Evolutionary conservation across 2,888 invertebrate genomes (phyloP), one percentile per base, ranked within the genome.

Genomic region (Meloe dianella): DNA sequence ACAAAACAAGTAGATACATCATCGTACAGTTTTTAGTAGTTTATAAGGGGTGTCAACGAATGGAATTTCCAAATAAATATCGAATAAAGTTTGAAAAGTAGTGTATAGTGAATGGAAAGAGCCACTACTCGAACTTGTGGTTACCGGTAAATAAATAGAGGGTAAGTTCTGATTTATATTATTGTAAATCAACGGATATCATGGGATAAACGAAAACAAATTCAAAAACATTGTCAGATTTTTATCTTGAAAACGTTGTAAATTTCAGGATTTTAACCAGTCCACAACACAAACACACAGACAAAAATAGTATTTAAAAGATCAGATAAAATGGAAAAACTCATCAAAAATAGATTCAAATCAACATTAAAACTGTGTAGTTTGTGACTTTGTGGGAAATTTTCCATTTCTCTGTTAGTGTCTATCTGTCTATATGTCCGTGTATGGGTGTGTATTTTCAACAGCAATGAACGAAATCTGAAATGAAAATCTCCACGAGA

Each of bases 271-370:
- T 78, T 77, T 76, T 76, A 71, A 80, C 79, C 79, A 78, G 75
- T 73, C 63, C 17, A 12, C n/a, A 38, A 20, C 59, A 62, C 35
- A 62, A 59, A 63, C 29, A 57, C 68, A 63, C 60, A 54, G n/a
- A n/a, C n/a, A n/a, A 35, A 27, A 29, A 41, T 27, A 9, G 8
- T 29, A 24, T 57, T 77, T 76, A 73, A 75, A 75, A 75, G 80
- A 82, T 82, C 82, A 77, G 82, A 82, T 83, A 82, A 81, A 81
- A 80, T 14, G 24, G n/a, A 51, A 81, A 82, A 82, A 80, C 82
- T 83, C 83, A 83, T 83, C 84, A 83, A 81, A 81, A 51, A 51
- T 79, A 83, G 83, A 83, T 83, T 81, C 80, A 80, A 81, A 83
- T 83, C 83, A 82, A 81, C 83, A 82, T 83, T 83, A 82, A 82